Percentiles rank a stretch among this genome's conserved stretches.
These are phyloP conservation scores for Cyphomyrus discorhynchus DNA, from an alignment of 2,113 vertebrate genomes.

Conservation along the genomic window DNA sequence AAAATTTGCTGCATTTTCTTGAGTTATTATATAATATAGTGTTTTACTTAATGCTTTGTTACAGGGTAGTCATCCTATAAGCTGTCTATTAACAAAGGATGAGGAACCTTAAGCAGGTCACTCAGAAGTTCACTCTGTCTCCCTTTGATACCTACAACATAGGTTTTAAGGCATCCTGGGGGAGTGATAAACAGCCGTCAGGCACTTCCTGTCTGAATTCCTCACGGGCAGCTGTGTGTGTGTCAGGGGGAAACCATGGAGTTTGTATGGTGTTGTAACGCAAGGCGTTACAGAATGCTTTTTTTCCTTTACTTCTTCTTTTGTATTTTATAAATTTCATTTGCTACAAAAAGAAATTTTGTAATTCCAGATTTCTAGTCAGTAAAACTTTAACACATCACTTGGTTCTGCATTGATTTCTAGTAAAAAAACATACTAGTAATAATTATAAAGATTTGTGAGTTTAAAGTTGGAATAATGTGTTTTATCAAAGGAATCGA, in stretches of 20 bases:
- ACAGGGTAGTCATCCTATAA: not conserved
- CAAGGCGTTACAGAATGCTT: not conserved
- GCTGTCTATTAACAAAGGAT: not conserved
- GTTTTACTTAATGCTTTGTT: not conserved
- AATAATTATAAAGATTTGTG: not conserved
- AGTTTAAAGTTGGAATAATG: not conserved
- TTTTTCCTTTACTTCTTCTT: not conserved
- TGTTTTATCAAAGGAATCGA: not conserved
- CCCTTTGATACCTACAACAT: not conserved
- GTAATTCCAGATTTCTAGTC: not conserved
- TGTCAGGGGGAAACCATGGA: not conserved
- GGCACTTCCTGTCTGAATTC: not conserved
- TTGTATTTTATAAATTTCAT: not conserved
- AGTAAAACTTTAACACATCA: not conserved
- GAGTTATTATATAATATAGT: too few relatives aligned
- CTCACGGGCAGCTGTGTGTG: not conserved
- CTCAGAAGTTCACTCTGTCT: not conserved
- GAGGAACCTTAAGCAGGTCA: not conserved
- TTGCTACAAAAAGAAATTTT: not conserved
- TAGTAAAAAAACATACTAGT: not conserved
- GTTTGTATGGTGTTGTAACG: not conserved
- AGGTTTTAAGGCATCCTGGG: not conserved
- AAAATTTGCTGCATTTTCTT: not conserved
- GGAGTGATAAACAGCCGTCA: not conserved
- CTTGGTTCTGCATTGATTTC: not conserved